Conservation (phyloP, 2,888 invertebrate species). For the Platycheirus rosarum region DNA sequence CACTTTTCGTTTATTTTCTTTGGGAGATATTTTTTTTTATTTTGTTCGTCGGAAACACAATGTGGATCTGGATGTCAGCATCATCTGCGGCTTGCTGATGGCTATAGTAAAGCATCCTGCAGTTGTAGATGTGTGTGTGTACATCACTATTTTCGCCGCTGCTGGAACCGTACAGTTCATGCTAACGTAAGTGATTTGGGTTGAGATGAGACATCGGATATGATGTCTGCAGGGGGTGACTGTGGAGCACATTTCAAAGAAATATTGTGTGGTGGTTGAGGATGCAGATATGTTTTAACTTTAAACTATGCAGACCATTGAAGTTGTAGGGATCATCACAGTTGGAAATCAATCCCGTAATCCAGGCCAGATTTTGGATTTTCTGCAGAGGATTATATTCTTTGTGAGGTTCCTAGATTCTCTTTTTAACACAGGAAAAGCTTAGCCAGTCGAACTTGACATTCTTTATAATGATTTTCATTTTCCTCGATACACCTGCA, state of each 20-base stretch:
- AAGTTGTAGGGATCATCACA: no score
- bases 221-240: slow-evolving; percentile 18
- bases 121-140: slow-evolving; percentile 57
- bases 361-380: no score
- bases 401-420: no score
- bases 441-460: no score
- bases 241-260: slow-evolving; percentile 52
- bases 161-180: slow-evolving; percentile 57
- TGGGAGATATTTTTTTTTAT: slow-evolving; percentile 24
- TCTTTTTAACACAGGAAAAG: no score
- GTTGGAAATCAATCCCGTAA: no score
- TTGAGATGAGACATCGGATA: slow-evolving; percentile 58
- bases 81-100: slow-evolving; percentile 76
- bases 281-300: no score
- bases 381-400: no score
- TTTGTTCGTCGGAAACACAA: slow-evolving; percentile 72
- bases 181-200: slow-evolving; percentile 72
- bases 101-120: slow-evolving; percentile 72
- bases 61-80: slow-evolving; percentile 75
- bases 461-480: no score
- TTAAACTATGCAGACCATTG: no score
- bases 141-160: not conserved
- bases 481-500: no score
- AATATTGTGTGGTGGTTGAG: not conserved
- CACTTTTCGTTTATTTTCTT: slow-evolving; percentile 53